Evolutionary conservation across 2,888 invertebrate genomes (phyloP), one percentile per base, ranked within the genome.

Genomic region (Eupithecia vulgata): DNA sequence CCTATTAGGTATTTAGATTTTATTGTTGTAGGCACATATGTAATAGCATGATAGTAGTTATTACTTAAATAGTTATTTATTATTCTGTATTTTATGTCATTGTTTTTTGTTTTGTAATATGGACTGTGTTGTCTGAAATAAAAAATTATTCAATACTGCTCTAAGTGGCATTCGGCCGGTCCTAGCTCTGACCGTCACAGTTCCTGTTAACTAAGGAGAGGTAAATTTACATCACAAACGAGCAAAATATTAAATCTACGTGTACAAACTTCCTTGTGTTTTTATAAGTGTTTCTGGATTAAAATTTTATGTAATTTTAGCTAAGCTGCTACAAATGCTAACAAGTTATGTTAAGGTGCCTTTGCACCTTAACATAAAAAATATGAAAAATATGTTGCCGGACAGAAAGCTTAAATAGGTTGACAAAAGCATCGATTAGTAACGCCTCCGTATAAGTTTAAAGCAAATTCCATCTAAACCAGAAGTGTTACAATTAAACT

Each of bases 201-300:
- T 57, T 57, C 83, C 76, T 78, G 84, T 85, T 86, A 87, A 87
- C 88, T 87, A 86, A 90, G 86, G 86, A 85, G 85, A 87, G 85
- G 88, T 87, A 86, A 86, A 90, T 90, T 90, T 89, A 87, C 90
- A 90, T 90, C 84, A 87, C 89, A 90, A 90, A 90, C 88, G 89
- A 87, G 84, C 81, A 84, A 86, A 87, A 87, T 82, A 85, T 85
- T 84, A 86, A 85, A 86, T 86, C 84, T 82, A 82, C 84, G 80
- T 82, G 80, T 83, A 79, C 79, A 78, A 80, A 68, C 85, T 83
- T 83, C 82, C 81, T 81, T 81, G 77, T 84, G 82, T 83, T 82
- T 82, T 85, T 78, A 82, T 82, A 80, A 81, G 81, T 81, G 77
- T 77, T 80, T 72, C 71, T 6, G 75, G 74, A 74, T 76, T 64